Evolutionary conservation across 2,113 vertebrate genomes (phyloP).

Genomic region (Gasterosteus nipponicus): DNA sequence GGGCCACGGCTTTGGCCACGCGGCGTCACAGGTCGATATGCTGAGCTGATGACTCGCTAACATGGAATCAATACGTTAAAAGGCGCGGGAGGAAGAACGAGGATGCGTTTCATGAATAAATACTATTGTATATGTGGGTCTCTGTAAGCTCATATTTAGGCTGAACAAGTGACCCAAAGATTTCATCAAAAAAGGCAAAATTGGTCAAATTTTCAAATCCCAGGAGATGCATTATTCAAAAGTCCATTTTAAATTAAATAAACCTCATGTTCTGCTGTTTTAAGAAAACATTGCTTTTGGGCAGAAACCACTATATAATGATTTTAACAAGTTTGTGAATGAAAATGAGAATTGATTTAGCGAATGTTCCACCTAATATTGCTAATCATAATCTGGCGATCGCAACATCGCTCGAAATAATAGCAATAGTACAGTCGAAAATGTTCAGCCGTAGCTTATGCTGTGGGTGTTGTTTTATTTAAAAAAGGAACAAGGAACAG

Average conservation of each 20-base stretch:
- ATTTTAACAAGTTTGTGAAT: background rate
- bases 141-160: background rate
- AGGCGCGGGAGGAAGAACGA: slow-evolving; percentile 22
- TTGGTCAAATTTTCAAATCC: background rate
- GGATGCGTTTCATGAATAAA: background rate
- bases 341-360: background rate
- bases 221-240: background rate
- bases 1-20: slow-evolving; percentile 30
- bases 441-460: background rate
- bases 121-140: background rate
- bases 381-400: background rate
- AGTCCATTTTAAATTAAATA: background rate
- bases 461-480: background rate
- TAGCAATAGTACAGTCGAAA: background rate
- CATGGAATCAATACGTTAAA: slow-evolving; percentile 51
- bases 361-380: background rate
- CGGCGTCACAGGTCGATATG: slow-evolving; percentile 38
- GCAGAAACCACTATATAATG: background rate
- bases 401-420: background rate
- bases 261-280: background rate
- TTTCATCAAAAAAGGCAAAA: background rate
- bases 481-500: background rate
- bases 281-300: background rate
- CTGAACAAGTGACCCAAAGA: background rate
- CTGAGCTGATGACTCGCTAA: slow-evolving; percentile 45